Percentiles rank a stretch among this genome's conserved stretches.
Conservation (phyloP, 2,888 invertebrate genomes). For the Netelia fuscicornis region DNA sequence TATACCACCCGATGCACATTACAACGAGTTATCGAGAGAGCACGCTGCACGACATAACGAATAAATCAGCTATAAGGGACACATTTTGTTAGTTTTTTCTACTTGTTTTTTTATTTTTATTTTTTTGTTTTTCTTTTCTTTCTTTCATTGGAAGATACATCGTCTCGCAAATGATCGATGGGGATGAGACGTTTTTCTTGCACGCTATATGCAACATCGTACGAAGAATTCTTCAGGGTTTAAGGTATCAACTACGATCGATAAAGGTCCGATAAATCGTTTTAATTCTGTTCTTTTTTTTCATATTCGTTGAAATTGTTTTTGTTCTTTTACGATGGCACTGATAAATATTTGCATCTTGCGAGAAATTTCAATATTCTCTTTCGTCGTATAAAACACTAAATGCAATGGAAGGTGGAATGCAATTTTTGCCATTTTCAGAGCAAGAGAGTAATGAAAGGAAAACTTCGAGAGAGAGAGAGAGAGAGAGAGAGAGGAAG, state of each 20-base stretch:
- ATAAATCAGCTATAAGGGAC: constrained; percentile 57
- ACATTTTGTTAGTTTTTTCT: background rate
- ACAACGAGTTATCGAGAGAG: constrained; percentile 62
- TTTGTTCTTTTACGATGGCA: background rate
- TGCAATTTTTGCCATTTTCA: background rate
- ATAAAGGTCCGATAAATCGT: background rate
- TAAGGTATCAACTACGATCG: background rate
- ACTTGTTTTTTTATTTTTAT: constrained; percentile 14
- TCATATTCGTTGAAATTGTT: background rate
- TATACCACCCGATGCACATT: constrained; percentile 71
- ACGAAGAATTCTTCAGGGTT: background rate
- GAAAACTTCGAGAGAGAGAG: background rate
- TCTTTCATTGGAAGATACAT: background rate
- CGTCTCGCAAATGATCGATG: constrained; percentile 4
- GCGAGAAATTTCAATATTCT: too few species aligned
- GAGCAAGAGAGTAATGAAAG: constrained; percentile 5
- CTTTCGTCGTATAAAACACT: too few species aligned
- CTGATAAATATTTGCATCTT: background rate
- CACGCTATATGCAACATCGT: constrained; percentile 12
- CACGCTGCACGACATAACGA: constrained; percentile 45
- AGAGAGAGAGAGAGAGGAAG: background rate
- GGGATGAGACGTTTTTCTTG: constrained; percentile 6
- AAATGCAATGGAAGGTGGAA: background rate
- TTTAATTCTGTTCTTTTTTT: background rate
- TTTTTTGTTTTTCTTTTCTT: constrained; percentile 3